These are phyloP conservation scores for Chrysaora quinquecirrha DNA, from an alignment of 30 jellyfish, hydroid and myxozoan species.

Conservation along the genomic window DNA sequence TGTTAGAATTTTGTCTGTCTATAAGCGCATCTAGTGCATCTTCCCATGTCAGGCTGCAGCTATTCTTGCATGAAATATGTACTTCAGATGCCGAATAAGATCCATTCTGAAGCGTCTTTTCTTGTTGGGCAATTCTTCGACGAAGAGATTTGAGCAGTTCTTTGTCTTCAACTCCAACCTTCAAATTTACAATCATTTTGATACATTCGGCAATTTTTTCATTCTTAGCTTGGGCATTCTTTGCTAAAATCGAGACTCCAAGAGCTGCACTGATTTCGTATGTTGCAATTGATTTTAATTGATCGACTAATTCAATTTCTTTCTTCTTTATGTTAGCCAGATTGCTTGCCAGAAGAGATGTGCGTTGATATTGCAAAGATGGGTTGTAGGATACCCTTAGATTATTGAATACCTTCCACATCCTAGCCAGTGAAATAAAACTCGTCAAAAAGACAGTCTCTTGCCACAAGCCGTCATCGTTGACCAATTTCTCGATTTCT, in stretches of 20 bases:
- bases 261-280: neutral
- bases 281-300: neutral
- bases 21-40: neutral
- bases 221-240: neutral
- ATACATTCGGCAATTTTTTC: neutral
- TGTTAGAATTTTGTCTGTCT: neutral
- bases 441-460: neutral
- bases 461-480: too few species aligned
- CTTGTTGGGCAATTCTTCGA: too few species aligned
- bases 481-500: too few species aligned
- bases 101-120: too few species aligned
- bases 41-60: neutral
- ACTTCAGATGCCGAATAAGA: too few species aligned
- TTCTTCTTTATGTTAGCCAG: neutral
- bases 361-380: neutral
- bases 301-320: neutral
- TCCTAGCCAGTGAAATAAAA: neutral
- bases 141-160: too few species aligned
- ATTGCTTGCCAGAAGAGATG: neutral
- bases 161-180: too few species aligned
- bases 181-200: neutral
- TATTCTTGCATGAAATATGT: neutral
- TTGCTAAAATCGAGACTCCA: neutral
- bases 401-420: neutral
- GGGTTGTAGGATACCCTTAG: neutral